These are phyloP conservation scores for Norana najaformis DNA, from an alignment of 2,888 invertebrate species.

Conservation along the genomic window DNA sequence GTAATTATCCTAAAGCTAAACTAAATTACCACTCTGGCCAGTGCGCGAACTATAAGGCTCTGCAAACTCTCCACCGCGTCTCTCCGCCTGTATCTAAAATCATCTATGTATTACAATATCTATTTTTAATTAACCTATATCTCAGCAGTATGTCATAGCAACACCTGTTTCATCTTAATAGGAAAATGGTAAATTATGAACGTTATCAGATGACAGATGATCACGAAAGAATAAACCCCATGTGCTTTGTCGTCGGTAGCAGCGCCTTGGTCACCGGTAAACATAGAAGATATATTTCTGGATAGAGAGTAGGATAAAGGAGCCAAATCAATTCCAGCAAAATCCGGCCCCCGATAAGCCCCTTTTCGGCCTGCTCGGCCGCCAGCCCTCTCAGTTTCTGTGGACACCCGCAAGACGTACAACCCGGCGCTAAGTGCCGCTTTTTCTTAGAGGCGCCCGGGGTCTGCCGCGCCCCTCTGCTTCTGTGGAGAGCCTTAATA, in stretches of 20 bases:
- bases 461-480: no score
- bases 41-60: background rate
- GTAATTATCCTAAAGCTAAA: background rate
- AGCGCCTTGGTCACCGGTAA: slow-evolving; percentile 13
- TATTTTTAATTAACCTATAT: background rate
- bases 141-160: background rate
- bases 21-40: background rate
- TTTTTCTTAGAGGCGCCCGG: no score
- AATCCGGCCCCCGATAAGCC: no score
- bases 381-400: no score
- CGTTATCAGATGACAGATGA: background rate
- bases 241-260: background rate
- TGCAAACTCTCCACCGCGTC: background rate
- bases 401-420: no score
- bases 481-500: no score
- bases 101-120: background rate
- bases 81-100: background rate
- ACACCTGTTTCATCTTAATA: background rate
- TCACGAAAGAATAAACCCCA: background rate
- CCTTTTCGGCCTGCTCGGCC: no score
- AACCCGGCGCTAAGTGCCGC: no score
- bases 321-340: no score
- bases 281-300: background rate
- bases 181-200: background rate
- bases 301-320: no score